phyloP scores from a whole-genome alignment of 2,888 invertebrate genomes.

The Torymus tubicola region DNA sequence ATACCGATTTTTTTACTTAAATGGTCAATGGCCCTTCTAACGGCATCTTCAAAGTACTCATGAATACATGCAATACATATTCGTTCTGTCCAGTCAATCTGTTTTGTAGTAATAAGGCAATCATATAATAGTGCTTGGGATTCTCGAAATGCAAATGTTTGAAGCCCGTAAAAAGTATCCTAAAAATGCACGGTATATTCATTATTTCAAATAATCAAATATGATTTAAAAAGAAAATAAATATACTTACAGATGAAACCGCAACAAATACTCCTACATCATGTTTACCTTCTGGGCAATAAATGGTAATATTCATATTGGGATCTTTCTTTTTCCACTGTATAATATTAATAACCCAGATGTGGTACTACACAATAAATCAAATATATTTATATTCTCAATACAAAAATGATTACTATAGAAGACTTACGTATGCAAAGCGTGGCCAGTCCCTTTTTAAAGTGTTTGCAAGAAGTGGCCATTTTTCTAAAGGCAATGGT shows the following conservation, averaged over 20 bases:
- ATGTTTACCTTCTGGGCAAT: conserved; percentile 75
- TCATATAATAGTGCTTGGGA: conserved; percentile 62
- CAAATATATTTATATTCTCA: neutral
- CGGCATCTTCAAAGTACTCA: conserved; percentile 53
- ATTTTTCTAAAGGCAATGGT: neutral
- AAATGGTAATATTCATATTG: conserved; percentile 72
- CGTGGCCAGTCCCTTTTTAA: conserved; percentile 1
- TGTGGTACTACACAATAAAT: conserved; percentile 61
- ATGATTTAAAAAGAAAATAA: neutral
- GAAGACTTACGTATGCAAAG: conserved; percentile 13
- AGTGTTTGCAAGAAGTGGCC: too few relatives aligned
- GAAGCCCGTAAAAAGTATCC: neutral
- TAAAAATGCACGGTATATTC: neutral
- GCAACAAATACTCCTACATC: conserved; percentile 72
- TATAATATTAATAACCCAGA: conserved; percentile 74
- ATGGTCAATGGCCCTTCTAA: too few relatives aligned
- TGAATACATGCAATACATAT: conserved; percentile 64
- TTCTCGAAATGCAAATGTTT: conserved; percentile 66
- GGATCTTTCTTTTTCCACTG: conserved; percentile 69
- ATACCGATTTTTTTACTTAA: conserved; percentile 54
- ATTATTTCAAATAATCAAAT: conserved; percentile 38
- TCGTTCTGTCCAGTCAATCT: conserved; percentile 66
- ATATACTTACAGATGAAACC: conserved; percentile 59
- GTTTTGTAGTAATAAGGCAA: conserved; percentile 63
- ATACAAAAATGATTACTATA: too few relatives aligned